These are phyloP conservation scores for Hemibagrus wyckioides DNA, from an alignment of 2,113 vertebrate species.

Conservation along the genomic window DNA sequence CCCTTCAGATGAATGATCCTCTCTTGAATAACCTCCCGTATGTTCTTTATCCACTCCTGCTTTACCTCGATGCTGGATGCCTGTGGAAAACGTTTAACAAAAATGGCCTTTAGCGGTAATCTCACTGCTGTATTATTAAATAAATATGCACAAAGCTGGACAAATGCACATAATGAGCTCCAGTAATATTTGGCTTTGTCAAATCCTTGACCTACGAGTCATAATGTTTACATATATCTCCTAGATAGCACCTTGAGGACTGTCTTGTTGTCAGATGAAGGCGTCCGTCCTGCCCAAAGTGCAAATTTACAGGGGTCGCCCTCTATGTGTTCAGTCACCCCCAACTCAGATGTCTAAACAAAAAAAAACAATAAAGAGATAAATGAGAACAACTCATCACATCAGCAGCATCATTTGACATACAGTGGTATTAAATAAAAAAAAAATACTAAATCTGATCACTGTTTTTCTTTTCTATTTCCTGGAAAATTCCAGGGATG, in stretches of 20 bases:
- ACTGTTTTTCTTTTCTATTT: not conserved
- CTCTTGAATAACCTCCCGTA: constrained; percentile 97
- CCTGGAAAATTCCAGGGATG: not conserved
- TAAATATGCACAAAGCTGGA: not conserved
- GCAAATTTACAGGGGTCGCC: constrained; percentile 98
- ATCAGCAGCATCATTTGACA: constrained; percentile 3
- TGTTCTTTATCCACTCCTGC: constrained; percentile 99
- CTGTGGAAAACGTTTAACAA: constrained; percentile 61
- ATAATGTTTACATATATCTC: not conserved
- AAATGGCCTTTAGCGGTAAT: not conserved
- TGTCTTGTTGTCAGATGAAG: constrained; percentile 97
- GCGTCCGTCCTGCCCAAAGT: constrained; percentile 95
- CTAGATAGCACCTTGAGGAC: constrained; percentile 84
- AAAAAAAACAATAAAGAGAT: not conserved
- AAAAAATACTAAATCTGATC: not conserved
- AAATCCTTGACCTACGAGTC: not conserved
- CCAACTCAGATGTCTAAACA: constrained; percentile 92
- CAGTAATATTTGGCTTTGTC: not conserved
- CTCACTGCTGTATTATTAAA: no score
- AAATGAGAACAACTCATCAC: not conserved
- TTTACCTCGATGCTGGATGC: constrained; percentile 93
- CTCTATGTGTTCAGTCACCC: constrained; percentile 97
- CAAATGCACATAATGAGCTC: not conserved
- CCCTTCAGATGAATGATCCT: constrained; percentile 98
- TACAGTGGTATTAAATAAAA: not conserved